A percentile compares a stretch with the other conserved stretches of the same genome.
These are phyloP conservation scores for Calliopsis andreniformis DNA, from an alignment of 1,140 invertebrate genomes.

Conservation along the genomic window DNA sequence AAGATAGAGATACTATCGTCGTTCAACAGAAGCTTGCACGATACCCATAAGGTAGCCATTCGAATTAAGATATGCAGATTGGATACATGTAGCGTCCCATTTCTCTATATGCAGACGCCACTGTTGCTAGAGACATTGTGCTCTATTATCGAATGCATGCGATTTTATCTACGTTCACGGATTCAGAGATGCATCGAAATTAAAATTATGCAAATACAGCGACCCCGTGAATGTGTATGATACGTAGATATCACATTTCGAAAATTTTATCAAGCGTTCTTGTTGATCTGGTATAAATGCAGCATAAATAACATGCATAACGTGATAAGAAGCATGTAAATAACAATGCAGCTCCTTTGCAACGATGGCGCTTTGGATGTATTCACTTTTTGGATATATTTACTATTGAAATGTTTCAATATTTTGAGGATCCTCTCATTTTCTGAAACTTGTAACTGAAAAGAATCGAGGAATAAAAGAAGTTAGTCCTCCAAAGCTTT, in stretches of 20 bases:
- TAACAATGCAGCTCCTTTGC: neutral
- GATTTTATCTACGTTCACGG: constrained; percentile 15
- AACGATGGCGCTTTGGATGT: neutral
- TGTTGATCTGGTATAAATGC: neutral
- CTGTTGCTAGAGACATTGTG: neutral
- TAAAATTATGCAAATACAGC: constrained; percentile 35
- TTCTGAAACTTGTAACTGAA: no score
- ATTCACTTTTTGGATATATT: no score
- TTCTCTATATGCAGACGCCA: neutral
- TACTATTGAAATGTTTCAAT: neutral
- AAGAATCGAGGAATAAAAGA: no score
- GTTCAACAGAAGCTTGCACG: neutral
- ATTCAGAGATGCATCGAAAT: constrained; percentile 24
- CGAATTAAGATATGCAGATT: constrained; percentile 19
- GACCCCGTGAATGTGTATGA: neutral
- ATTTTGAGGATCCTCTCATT: no score
- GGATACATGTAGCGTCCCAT: neutral
- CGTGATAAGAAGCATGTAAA: neutral
- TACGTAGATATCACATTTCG: neutral
- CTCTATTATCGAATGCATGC: neutral
- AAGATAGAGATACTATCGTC: neutral
- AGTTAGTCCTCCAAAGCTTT: no score
- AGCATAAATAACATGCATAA: neutral
- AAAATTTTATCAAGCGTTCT: neutral
- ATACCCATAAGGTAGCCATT: neutral